Conservation (phyloP, 2,113 vertebrate genomes). For the Origma solitaria region DNA sequence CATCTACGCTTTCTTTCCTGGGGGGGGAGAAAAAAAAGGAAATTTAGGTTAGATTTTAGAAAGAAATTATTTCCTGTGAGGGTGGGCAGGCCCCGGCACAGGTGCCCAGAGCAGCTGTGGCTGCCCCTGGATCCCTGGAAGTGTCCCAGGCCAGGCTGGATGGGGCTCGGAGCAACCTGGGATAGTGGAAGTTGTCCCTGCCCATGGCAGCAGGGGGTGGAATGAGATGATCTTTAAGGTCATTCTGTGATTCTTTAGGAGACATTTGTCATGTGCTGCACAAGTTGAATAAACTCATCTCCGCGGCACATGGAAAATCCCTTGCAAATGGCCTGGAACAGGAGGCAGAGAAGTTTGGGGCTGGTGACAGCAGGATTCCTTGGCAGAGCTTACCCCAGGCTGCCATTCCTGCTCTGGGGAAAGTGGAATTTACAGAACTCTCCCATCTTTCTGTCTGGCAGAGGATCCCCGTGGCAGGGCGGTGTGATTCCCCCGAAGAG, state of each 20-base stretch:
- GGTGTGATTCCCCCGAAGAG: not conserved
- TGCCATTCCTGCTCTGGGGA: not conserved
- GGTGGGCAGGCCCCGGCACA: not conserved
- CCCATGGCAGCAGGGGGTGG: not conserved
- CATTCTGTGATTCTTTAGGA: not conserved
- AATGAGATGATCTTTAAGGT: not conserved
- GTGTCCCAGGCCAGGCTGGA: not conserved
- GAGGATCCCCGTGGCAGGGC: not conserved
- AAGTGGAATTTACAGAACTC: not conserved
- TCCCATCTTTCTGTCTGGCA: not conserved
- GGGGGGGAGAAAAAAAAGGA: too few species aligned
- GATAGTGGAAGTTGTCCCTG: not conserved
- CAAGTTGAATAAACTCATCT: not conserved
- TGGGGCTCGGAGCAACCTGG: not conserved
- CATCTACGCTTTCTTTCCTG: not conserved
- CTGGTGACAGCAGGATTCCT: not conserved
- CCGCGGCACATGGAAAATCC: not conserved
- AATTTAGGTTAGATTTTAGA: not conserved
- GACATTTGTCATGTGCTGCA: not conserved
- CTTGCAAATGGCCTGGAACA: not conserved
- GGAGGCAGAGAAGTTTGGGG: not conserved
- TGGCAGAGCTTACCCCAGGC: not conserved
- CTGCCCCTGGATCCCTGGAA: not conserved
- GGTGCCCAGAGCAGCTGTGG: not conserved
- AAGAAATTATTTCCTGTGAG: not conserved